Evolutionary conservation across 2,113 vertebrate species (phyloP).

Genomic region (Egretta garzetta): DNA sequence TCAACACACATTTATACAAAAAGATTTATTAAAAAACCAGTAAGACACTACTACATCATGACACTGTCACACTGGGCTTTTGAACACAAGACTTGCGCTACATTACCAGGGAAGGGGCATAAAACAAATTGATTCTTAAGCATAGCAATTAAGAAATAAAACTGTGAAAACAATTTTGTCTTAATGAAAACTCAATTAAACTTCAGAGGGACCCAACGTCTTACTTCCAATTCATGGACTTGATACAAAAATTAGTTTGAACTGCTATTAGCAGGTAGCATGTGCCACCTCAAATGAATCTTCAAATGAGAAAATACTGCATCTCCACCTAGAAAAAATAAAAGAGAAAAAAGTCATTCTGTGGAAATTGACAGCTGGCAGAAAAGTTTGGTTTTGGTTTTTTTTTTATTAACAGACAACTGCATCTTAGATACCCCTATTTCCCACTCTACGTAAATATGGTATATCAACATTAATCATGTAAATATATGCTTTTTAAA

Average conservation of each 20-base stretch:
- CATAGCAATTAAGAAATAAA: conserved; percentile 83
- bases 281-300: conserved; percentile 83
- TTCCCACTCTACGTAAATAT: conserved; percentile 77
- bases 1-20: conserved; percentile 77
- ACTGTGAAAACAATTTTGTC: conserved; percentile 79
- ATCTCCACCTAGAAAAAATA: conserved; percentile 87
- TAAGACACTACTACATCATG: conserved; percentile 84
- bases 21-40: conserved; percentile 87
- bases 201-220: conserved; percentile 79
- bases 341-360: conserved; percentile 70
- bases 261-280: conserved; percentile 82
- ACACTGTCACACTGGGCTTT: conserved; percentile 82
- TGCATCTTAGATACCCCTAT: conserved; percentile 71
- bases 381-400: conserved; percentile 19
- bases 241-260: conserved; percentile 84
- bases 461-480: conserved; percentile 78
- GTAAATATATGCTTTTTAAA: conserved; percentile 76
- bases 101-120: conserved; percentile 74
- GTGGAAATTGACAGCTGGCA: background rate
- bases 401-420: conserved; percentile 55
- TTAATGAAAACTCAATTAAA: conserved; percentile 81
- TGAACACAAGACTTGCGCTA: conserved; percentile 82
- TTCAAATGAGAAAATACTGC: conserved; percentile 85
- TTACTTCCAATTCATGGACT: conserved; percentile 80
- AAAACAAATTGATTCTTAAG: conserved; percentile 80